These are phyloP conservation scores for Diorhabda sublineata DNA, from an alignment of 1,140 invertebrate species.

Conservation along the genomic window DNA sequence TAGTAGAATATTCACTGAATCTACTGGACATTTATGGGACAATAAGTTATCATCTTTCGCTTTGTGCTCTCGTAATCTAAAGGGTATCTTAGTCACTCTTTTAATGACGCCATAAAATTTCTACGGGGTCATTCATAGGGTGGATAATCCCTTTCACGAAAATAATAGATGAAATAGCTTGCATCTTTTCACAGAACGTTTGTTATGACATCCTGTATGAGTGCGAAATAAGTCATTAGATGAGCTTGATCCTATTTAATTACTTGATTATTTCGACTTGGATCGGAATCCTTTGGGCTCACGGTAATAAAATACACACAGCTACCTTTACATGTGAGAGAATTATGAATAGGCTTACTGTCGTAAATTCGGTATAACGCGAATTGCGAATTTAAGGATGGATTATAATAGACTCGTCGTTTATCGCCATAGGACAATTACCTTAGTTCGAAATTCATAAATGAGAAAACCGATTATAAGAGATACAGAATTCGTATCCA, in stretches of 20 bases:
- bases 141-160: too few relatives aligned
- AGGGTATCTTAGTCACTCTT: slow-evolving; percentile 21
- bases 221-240: slow-evolving; percentile 15
- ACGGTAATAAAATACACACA: slow-evolving; percentile 20
- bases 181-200: too few relatives aligned
- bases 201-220: too few relatives aligned
- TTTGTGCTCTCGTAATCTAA: slow-evolving; percentile 28
- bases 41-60: slow-evolving; percentile 27
- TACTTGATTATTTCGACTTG: slow-evolving; percentile 24
- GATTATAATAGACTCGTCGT: too few relatives aligned
- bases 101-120: slow-evolving; percentile 27
- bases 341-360: slow-evolving; percentile 20
- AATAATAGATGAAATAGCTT: too few relatives aligned
- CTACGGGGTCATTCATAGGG: slow-evolving; percentile 16
- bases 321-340: not conserved
- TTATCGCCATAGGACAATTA: too few relatives aligned
- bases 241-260: slow-evolving; percentile 24
- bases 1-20: slow-evolving; percentile 21
- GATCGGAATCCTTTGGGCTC: slow-evolving; percentile 24
- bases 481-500: too few relatives aligned
- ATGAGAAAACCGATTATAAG: too few relatives aligned
- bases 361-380: slow-evolving; percentile 21
- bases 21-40: slow-evolving; percentile 26
- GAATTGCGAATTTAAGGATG: slow-evolving; percentile 6
- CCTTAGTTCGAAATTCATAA: too few relatives aligned